These are phyloP conservation scores for Vulpes lagopus DNA, from an alignment of 2,113 vertebrate species.

Conservation along the genomic window DNA sequence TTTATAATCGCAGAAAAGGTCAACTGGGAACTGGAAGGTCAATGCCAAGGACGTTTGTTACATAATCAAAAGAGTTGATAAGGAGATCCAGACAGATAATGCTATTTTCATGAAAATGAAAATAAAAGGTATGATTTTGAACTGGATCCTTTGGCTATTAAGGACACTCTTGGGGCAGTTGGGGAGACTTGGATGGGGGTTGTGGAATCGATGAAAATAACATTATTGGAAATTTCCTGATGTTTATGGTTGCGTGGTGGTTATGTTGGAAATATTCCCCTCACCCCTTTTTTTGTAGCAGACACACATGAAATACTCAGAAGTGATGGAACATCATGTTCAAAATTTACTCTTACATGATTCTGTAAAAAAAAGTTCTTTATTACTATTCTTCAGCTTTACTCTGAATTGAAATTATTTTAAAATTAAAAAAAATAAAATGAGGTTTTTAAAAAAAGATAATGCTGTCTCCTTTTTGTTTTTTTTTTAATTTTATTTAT, in stretches of 20 bases:
- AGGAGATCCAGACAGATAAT: neutral
- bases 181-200: neutral
- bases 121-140: neutral
- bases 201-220: neutral
- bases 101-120: neutral
- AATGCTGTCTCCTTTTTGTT: neutral
- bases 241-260: neutral
- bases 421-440: conserved; percentile 8
- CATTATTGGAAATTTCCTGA: neutral
- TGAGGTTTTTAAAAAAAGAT: neutral
- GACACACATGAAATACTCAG: neutral
- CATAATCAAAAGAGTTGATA: neutral
- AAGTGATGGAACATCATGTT: neutral
- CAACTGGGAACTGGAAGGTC: neutral
- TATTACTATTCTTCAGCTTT: neutral
- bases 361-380: neutral
- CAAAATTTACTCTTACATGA: neutral
- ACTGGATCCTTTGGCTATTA: neutral
- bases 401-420: conserved; percentile 17
- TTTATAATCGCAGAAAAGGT: conserved; percentile 1
- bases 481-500: too few relatives aligned
- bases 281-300: neutral
- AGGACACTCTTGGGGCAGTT: neutral
- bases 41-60: neutral
- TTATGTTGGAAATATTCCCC: neutral